Evolutionary conservation across 2,113 vertebrate genomes (phyloP).

Genomic region (Nicator chloris): DNA sequence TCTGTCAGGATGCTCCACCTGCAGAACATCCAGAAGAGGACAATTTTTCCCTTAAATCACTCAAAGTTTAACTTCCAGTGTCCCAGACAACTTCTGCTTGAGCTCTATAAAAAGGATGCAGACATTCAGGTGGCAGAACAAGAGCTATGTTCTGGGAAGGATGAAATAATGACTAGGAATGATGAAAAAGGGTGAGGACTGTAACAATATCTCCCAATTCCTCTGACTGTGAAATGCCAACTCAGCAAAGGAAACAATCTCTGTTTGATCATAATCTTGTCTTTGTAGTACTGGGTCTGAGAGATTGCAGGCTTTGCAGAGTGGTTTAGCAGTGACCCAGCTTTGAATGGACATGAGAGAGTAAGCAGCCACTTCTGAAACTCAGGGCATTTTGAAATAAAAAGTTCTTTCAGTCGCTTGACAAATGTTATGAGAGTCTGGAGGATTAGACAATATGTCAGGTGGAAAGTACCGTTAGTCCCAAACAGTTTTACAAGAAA

Average conservation of each 20-base stretch:
- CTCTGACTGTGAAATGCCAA: not conserved
- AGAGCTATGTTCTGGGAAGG: not conserved
- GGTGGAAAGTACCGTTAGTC: slow-evolving; percentile 14
- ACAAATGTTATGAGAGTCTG: not conserved
- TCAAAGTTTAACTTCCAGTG: not conserved
- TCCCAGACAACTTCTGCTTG: not conserved
- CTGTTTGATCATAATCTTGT: not conserved
- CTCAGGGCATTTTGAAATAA: not conserved
- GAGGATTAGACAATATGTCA: slow-evolving; percentile 26
- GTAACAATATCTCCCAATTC: not conserved
- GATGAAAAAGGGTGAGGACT: not conserved
- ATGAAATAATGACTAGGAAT: not conserved
- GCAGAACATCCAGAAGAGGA: not conserved
- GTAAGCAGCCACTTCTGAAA: not conserved
- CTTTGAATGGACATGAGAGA: not conserved
- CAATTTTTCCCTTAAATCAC: not conserved
- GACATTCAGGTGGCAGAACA: not conserved
- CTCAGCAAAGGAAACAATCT: not conserved
- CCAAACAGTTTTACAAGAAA: slow-evolving; percentile 27
- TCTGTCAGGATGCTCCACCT: not conserved
- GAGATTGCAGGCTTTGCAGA: not conserved
- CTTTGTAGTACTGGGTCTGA: not conserved
- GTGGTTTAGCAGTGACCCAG: not conserved
- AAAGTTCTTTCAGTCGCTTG: not conserved
- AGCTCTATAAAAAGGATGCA: not conserved